A percentile compares a stretch with the other conserved stretches of the same genome.
Evolutionary conservation across 2,888 invertebrate species (phyloP).

Genomic region (Galeruca laticollis): DNA sequence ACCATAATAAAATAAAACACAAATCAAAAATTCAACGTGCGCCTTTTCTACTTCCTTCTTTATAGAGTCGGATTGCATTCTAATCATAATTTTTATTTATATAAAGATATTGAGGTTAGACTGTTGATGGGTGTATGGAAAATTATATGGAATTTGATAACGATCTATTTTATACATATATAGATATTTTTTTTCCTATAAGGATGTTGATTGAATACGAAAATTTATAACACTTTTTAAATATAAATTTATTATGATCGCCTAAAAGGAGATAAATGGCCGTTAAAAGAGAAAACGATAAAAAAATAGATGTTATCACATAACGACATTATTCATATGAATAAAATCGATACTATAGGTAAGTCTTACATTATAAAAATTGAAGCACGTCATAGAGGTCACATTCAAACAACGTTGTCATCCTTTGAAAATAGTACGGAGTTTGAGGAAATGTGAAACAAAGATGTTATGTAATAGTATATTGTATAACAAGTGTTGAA

Average conservation of each 20-base stretch:
- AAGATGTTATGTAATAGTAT: too few species aligned
- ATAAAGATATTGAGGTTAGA: slow-evolving; percentile 50
- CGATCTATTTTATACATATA: slow-evolving; percentile 31
- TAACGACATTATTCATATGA: too few species aligned
- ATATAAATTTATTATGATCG: neutral
- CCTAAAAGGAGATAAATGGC: slow-evolving; percentile 3
- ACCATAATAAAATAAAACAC: slow-evolving; percentile 47
- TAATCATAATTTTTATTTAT: slow-evolving; percentile 44
- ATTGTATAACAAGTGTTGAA: too few species aligned
- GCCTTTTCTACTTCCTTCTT: slow-evolving; percentile 55
- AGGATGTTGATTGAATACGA: neutral
- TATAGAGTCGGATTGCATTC: slow-evolving; percentile 47
- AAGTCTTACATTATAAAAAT: too few species aligned
- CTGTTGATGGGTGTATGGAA: slow-evolving; percentile 21
- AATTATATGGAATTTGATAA: slow-evolving; percentile 46
- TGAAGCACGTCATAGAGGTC: too few species aligned
- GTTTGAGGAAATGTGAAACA: too few species aligned
- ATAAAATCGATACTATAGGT: too few species aligned
- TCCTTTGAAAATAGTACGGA: too few species aligned
- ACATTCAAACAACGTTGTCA: too few species aligned
- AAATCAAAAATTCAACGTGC: slow-evolving; percentile 56
- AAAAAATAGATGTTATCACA: slow-evolving; percentile 1
- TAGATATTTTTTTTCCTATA: slow-evolving; percentile 21
- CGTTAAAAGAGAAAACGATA: slow-evolving; percentile 3
- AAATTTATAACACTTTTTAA: slow-evolving; percentile 4